phyloP scores from a whole-genome alignment of 2,888 invertebrate genomes.

The Phrixothrix hirtus region DNA sequence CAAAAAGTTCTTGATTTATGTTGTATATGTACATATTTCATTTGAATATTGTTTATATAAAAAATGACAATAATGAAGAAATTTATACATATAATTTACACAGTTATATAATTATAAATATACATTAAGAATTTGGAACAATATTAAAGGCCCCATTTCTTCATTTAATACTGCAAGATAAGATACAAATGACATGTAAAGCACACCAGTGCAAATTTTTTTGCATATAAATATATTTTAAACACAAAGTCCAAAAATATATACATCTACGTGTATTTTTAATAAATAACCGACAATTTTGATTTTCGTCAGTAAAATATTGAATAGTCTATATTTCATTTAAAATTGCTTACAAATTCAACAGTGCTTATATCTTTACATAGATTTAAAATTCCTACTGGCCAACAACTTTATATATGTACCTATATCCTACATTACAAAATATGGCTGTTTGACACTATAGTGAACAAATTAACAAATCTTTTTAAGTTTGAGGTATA shows the following conservation, averaged over 20 bases:
- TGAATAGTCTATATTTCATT: background rate
- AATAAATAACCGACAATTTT: background rate
- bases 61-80: background rate
- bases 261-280: background rate
- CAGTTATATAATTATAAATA: background rate
- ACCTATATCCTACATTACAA: conserved; percentile 3
- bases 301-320: background rate
- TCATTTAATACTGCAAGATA: conserved; percentile 24
- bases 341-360: conserved; percentile 17
- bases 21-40: background rate
- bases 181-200: conserved; percentile 20
- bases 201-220: conserved; percentile 16
- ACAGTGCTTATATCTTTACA: conserved; percentile 25
- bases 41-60: background rate
- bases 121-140: conserved; percentile 7
- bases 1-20: background rate
- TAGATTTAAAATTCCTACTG: conserved; percentile 25
- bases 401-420: conserved; percentile 21
- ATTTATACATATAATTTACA: conserved; percentile 1
- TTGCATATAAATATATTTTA: conserved; percentile 4
- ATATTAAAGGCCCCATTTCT: conserved; percentile 17
- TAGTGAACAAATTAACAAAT: too few species aligned
- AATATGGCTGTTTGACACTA: too few species aligned
- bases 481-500: too few species aligned
- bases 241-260: background rate